Evolutionary conservation across 2,888 invertebrate species (phyloP), one percentile per base, ranked within the genome.

Genomic region (Cryptus armator): DNA sequence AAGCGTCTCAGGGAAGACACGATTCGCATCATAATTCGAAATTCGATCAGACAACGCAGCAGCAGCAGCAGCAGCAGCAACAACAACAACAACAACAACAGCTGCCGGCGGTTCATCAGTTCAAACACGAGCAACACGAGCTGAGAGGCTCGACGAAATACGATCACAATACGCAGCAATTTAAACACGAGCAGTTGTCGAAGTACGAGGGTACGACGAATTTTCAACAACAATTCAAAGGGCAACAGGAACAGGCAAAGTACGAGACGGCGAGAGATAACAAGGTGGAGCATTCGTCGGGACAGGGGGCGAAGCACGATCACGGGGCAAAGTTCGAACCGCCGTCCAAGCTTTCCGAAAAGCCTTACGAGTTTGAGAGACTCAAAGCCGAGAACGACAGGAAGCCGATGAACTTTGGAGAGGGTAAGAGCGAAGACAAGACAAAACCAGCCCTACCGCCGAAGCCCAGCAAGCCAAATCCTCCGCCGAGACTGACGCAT

Each of bases 381-480:
- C 82, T 90, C 70, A 91, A 91, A 75, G 12, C 70, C 32, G 89
- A 84, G 43, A 91, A 90, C 37, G 91, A 92, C 29, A 90, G 91
- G 67, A 92, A 92, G 81, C 84, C 83, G 46, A 83, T 88, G 46
- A 89, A 82, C 43, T 89, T 89, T 78, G 81, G 83, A 9, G 91
- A 92, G 53, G 81, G 86, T 14, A 89, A 90, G 19, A 79, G 56
- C 70, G 92, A 93, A 71, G 93, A 93, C 81, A 93, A 93, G 66
- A 91, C 95, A 67, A 97, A 97, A 92, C 97, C 97, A 0, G 97
- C 97, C 1, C 93, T 97, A 92, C 97, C 97, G 84, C 97, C 97
- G 10, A 98, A 98, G 94, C 98, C 98, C 14, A 92, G 90, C 86
- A 94, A 94, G 76, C 93, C 93, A 9, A 93, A 93, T 88, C 93